Evolutionary conservation across 2,888 invertebrate species (phyloP).

Genomic region (Penaeus monodon): DNA sequence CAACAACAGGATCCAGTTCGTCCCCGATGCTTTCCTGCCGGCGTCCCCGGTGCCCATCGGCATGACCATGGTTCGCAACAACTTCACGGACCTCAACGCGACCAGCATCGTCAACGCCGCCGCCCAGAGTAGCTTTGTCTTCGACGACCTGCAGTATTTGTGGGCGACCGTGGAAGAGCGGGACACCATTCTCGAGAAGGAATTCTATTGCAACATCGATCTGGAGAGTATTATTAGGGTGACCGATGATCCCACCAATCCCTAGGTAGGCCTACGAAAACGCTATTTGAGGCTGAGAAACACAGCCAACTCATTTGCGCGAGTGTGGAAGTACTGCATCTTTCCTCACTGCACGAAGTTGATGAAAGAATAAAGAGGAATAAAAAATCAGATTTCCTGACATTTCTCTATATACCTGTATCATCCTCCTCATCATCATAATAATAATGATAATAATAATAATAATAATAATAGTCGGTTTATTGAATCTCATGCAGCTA

Average conservation of each 20-base stretch:
- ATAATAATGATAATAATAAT: no score
- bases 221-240: conserved; percentile 4
- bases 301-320: no score
- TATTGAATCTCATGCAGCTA: no score
- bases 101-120: conserved; percentile 16
- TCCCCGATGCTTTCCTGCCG: conserved; percentile 27
- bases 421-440: no score
- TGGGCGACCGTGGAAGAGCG: conserved; percentile 26
- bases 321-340: no score
- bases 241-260: neutral
- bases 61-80: conserved; percentile 22
- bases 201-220: conserved; percentile 23
- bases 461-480: no score
- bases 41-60: neutral
- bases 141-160: conserved; percentile 5
- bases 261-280: no score
- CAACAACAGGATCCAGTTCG: conserved; percentile 9
- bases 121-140: conserved; percentile 18
- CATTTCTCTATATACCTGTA: no score
- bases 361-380: no score
- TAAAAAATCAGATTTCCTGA: no score
- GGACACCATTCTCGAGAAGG: neutral
- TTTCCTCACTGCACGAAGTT: no score
- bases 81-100: conserved; percentile 27
- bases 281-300: no score